Evolutionary conservation across 2,113 vertebrate species (phyloP).

Genomic region (Rallus limicola): DNA sequence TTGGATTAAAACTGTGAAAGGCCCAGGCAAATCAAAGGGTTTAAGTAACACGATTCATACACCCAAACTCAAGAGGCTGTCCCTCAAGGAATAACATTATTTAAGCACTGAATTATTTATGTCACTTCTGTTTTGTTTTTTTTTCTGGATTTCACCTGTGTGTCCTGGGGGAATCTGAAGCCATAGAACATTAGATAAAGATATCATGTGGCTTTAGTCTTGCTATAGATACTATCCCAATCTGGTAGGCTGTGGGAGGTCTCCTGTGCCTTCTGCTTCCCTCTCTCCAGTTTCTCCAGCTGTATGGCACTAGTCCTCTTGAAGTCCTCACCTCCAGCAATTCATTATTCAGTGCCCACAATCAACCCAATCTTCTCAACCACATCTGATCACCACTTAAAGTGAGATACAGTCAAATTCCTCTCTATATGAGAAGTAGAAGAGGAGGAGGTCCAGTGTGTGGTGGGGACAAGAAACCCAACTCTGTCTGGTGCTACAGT

Average conservation of each 20-base stretch:
- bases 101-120: background rate
- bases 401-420: background rate
- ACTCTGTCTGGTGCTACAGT: background rate
- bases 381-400: background rate
- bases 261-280: background rate
- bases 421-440: background rate
- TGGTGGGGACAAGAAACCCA: background rate
- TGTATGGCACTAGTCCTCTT: background rate
- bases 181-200: background rate
- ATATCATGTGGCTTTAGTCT: background rate
- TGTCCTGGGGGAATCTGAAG: background rate
- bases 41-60: background rate
- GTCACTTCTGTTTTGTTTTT: background rate
- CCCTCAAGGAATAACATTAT: background rate
- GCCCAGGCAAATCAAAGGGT: background rate
- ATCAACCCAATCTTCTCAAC: background rate
- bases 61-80: background rate
- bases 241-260: background rate
- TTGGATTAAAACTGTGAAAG: conserved; percentile 13
- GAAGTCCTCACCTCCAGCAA: background rate
- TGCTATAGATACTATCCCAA: background rate
- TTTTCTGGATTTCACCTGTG: background rate
- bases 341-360: background rate
- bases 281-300: background rate
- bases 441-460: background rate